These are phyloP conservation scores for Leptarthrus brevirostris DNA, from an alignment of 2,888 invertebrate species.

Conservation along the genomic window DNA sequence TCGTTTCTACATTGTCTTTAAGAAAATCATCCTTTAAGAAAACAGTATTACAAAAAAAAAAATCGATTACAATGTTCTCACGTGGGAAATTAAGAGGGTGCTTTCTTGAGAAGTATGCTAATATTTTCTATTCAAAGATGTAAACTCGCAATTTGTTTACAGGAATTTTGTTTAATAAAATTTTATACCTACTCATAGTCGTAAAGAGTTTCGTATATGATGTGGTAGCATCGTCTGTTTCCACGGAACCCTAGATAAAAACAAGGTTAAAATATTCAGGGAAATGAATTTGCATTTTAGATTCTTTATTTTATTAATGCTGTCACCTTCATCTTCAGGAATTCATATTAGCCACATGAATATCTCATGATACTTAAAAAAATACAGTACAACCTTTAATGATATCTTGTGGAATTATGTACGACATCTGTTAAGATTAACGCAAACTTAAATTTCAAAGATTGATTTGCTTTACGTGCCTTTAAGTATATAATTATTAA, in stretches of 20 bases:
- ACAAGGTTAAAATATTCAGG: constrained; percentile 5
- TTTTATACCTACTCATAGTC: constrained; percentile 21
- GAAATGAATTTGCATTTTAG: constrained; percentile 28
- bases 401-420: no score
- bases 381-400: no score
- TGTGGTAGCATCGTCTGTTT: background rate
- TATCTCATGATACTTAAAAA: no score
- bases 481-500: no score
- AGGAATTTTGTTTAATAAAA: constrained; percentile 30
- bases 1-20: no score
- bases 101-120: background rate
- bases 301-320: constrained; percentile 33
- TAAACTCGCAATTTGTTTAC: constrained; percentile 8
- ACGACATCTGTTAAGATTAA: no score
- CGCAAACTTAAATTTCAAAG: no score
- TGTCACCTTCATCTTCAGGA: constrained; percentile 1
- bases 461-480: no score
- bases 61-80: constrained; percentile 9
- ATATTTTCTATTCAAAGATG: background rate
- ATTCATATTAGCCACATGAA: no score
- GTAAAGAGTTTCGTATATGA: constrained; percentile 17
- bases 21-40: no score
- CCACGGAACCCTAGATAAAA: background rate
- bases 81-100: constrained; percentile 24
- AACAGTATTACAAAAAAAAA: background rate